phyloP scores from a whole-genome alignment of 2,888 invertebrate genomes.

The Leptinotarsa tumamoca region DNA sequence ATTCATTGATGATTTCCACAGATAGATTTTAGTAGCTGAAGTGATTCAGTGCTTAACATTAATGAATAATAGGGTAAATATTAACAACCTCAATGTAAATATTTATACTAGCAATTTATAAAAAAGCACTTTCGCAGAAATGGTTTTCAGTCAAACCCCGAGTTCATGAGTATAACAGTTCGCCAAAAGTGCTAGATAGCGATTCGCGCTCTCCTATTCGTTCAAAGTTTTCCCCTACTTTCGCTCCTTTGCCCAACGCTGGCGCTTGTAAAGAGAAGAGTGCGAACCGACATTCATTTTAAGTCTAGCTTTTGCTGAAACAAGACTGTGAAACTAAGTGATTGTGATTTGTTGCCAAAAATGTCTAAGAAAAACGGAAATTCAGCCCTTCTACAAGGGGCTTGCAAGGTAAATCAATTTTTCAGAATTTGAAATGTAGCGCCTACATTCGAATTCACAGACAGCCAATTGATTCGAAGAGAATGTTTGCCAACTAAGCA shows the following conservation, averaged over 20 bases:
- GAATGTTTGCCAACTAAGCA: conserved; percentile 10
- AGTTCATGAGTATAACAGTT: conserved; percentile 5
- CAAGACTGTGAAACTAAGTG: conserved; percentile 42
- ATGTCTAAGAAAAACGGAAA: conserved; percentile 57
- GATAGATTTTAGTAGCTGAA: not conserved
- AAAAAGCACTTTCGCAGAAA: conserved; percentile 16
- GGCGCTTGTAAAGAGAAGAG: conserved; percentile 11
- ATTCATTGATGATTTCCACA: not conserved
- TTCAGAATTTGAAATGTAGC: conserved; percentile 25
- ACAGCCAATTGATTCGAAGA: not conserved
- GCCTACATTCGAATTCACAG: conserved; percentile 3
- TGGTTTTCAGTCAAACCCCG: not conserved
- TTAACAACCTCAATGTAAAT: conserved; percentile 4
- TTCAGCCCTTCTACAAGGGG: conserved; percentile 55
- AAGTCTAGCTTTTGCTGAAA: conserved; percentile 40
- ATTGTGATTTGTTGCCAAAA: conserved; percentile 47
- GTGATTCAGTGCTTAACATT: not conserved
- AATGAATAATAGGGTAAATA: conserved; percentile 4
- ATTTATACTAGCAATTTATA: conserved; percentile 10
- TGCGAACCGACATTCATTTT: conserved; percentile 33
- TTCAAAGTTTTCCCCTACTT: conserved; percentile 11
- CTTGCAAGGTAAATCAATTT: conserved; percentile 57
- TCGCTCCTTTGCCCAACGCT: conserved; percentile 4
- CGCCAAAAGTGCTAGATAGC: not conserved
- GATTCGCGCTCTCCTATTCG: conserved; percentile 3